These are phyloP conservation scores for Pyrgus malvae DNA, from an alignment of 2,888 invertebrate species.

Conservation along the genomic window DNA sequence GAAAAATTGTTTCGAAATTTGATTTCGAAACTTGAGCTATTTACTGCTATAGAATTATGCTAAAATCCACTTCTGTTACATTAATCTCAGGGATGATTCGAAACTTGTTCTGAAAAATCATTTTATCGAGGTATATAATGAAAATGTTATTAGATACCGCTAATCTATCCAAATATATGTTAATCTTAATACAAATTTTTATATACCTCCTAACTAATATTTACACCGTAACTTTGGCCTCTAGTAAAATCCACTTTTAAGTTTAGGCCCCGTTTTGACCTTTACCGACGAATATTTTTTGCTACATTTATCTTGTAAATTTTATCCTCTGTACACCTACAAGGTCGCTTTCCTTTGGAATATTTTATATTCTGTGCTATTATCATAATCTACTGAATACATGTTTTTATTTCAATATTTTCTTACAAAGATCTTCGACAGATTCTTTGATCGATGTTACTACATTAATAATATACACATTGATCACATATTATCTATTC, in stretches of 20 bases:
- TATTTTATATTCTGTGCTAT: conserved; percentile 10
- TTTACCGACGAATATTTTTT: conserved; percentile 11
- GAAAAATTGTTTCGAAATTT: conserved; percentile 21
- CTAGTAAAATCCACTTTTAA: conserved; percentile 29
- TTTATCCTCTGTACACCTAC: conserved; percentile 2
- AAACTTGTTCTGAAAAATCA: too few relatives aligned
- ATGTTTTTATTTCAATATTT: conserved; percentile 9
- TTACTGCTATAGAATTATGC: conserved; percentile 14
- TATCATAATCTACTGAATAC: conserved; percentile 18
- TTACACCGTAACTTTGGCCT: conserved; percentile 44
- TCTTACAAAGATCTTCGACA: conserved; percentile 7
- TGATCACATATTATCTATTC: conserved; percentile 7
- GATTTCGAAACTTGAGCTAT: conserved; percentile 27
- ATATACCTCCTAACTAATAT: conserved; percentile 34
- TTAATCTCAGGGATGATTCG: not conserved
- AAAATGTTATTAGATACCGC: conserved; percentile 8
- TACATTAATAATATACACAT: conserved; percentile 10
- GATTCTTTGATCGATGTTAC: conserved; percentile 2
- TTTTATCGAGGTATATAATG: not conserved
- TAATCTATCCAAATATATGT: conserved; percentile 5
- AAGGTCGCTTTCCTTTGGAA: not conserved
- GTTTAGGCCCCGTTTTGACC: conserved; percentile 36
- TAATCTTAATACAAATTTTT: conserved; percentile 3
- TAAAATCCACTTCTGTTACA: conserved; percentile 5
- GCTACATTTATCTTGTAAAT: not conserved